Evolutionary conservation across 2,888 invertebrate species (phyloP).

Genomic region (Euplagia quadripunctaria): DNA sequence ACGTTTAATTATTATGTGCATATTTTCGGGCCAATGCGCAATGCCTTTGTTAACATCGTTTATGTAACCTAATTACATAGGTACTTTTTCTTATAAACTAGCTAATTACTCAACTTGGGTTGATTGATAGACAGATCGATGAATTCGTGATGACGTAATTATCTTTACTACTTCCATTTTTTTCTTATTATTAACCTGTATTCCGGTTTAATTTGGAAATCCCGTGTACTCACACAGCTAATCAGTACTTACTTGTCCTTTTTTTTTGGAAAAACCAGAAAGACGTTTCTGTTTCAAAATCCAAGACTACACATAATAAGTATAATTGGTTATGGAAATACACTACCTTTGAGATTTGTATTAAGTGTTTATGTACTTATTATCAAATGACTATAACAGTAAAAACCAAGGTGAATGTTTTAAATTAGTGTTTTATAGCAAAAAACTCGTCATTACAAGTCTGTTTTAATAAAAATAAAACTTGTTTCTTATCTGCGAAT

Average conservation of each 20-base stretch:
- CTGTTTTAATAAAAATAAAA: background rate
- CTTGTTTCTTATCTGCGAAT: background rate
- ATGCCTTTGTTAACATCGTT: too few species aligned
- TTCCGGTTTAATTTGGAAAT: too few species aligned
- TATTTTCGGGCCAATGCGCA: too few species aligned
- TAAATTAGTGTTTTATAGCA: background rate
- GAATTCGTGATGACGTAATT: too few species aligned
- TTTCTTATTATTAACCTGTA: too few species aligned
- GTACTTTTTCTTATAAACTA: too few species aligned
- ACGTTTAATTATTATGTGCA: too few species aligned
- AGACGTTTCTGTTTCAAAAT: background rate
- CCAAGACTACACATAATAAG: background rate
- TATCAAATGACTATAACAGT: background rate
- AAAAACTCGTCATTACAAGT: background rate
- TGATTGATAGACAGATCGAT: too few species aligned
- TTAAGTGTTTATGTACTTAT: background rate
- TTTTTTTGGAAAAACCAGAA: background rate
- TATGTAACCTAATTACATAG: too few species aligned
- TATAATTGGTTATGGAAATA: background rate
- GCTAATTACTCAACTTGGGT: too few species aligned
- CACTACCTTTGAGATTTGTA: background rate
- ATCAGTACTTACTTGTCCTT: background rate
- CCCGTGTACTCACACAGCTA: too few species aligned
- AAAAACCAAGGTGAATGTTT: background rate
- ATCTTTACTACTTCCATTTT: too few species aligned